Evolutionary conservation across 2,888 invertebrate species (phyloP), one percentile per base, ranked within the genome.

Genomic region (Drosophila longiperda): DNA sequence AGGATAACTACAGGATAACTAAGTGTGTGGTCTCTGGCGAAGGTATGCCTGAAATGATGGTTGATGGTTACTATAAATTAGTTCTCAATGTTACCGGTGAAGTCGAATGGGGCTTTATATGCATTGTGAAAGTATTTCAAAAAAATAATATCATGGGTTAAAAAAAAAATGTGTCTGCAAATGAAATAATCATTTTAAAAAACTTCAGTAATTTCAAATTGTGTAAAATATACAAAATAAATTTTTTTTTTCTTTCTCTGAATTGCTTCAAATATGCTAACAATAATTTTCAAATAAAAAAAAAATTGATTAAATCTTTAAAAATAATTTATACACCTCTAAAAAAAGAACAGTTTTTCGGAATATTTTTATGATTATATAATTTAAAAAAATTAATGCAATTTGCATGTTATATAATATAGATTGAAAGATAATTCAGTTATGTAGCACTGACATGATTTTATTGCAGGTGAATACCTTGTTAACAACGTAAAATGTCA

Each of bases 51-150:
- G 87, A 84, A 12, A 32, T 81, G 0, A 63, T 65, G 1, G 76
- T 81, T 1, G 66, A 67, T 29, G 83, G 83, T 1, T 83, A 64
- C 38, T 86, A 83, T 12, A 81, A 62, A 36, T 6, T 86, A 2
- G 2, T 53, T 1, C 34, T 68, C 0, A 54, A 15, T 0, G 36
- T 73, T 12, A 42, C 36, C 23, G 61, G 64, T 7, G 65, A 58
- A 7, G 83, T 81, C 5, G 74, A 83, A 0, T 83, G 86, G 86
- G 72, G 76, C 1, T 38, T 73, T 7, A 9, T 23, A 2, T 0
- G 42, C 9, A 23, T 64, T 1, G 6, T 33, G 1, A 85, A 48
- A 17, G 2, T 83, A 7, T 17, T 49, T 1, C 55, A 45, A 0
- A 78, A 71, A 20, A 55, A 3, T 38, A 38, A 42, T 70, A 20